These are phyloP conservation scores for Neopelma chrysocephalum DNA, from an alignment of 2,797 vertebrate genomes.

Conservation along the genomic window DNA sequence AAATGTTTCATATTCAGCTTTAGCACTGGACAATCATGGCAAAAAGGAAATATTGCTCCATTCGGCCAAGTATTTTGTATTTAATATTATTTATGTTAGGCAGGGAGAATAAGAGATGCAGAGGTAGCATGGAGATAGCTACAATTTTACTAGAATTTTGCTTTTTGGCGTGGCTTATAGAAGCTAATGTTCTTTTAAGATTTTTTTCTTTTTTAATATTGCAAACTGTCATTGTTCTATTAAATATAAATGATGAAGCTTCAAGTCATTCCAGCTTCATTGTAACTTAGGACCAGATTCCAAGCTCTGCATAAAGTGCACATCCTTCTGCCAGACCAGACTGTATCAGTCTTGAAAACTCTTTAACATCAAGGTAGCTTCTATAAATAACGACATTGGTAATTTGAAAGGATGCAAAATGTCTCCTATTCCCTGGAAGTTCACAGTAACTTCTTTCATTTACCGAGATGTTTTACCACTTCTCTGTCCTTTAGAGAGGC, in stretches of 20 bases:
- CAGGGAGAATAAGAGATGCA: neutral
- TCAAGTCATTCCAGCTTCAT: neutral
- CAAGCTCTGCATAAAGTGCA: neutral
- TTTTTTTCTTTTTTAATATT: neutral
- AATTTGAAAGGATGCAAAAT: neutral
- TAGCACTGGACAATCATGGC: neutral
- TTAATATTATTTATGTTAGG: neutral
- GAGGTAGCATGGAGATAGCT: neutral
- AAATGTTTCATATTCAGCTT: slow-evolving; percentile 24
- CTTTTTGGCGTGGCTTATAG: neutral
- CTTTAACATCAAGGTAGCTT: neutral
- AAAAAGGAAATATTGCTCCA: neutral
- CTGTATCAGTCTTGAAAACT: neutral
- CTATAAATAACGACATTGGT: neutral
- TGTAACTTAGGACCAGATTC: neutral
- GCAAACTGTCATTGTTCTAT: neutral
- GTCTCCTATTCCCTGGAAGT: neutral
- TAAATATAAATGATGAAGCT: neutral
- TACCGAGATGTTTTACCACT: neutral
- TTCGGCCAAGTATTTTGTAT: neutral
- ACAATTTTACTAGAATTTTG: neutral
- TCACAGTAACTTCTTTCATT: neutral
- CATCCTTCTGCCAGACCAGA: neutral
- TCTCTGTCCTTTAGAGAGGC: neutral
- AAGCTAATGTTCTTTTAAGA: neutral